A percentile compares a stretch with the other conserved stretches of the same genome.
These are phyloP conservation scores for Carassius carassius DNA, from an alignment of 2,113 vertebrate species.

Conservation along the genomic window DNA sequence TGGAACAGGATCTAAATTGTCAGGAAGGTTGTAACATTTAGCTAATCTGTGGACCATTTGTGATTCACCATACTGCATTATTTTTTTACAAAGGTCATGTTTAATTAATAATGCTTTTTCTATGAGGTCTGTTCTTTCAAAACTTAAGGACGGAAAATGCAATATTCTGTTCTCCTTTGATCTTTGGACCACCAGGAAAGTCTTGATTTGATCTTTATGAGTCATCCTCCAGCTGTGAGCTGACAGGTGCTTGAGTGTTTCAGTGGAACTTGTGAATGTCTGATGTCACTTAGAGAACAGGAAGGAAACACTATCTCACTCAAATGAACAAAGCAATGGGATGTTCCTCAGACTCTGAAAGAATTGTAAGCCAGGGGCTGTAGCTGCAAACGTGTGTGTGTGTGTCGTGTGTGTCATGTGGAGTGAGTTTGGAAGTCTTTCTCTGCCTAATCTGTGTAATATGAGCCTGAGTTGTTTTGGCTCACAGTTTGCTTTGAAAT, in stretches of 20 bases:
- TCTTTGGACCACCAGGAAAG: neutral
- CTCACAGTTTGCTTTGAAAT: neutral
- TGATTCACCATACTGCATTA: slow-evolving; percentile 7
- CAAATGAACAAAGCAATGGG: slow-evolving; percentile 14
- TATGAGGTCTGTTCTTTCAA: slow-evolving; percentile 28
- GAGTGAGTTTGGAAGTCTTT: neutral
- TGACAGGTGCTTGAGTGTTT: slow-evolving; percentile 15
- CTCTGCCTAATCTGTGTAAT: neutral
- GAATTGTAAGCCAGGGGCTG: neutral
- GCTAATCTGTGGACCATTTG: neutral
- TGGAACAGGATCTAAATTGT: neutral
- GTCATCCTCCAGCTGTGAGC: slow-evolving; percentile 22
- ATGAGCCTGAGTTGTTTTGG: neutral
- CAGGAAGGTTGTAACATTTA: neutral
- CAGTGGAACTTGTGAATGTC: slow-evolving; percentile 24
- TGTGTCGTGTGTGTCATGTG: neutral
- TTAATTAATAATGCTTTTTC: slow-evolving; percentile 2
- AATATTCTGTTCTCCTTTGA: slow-evolving; percentile 1
- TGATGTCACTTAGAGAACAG: slow-evolving; percentile 16
- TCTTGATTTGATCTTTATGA: neutral
- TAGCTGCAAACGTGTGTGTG: neutral
- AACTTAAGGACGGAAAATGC: slow-evolving; percentile 34
- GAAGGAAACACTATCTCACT: slow-evolving; percentile 24
- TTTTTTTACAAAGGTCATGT: neutral
- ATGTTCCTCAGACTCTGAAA: neutral